phyloP scores from a whole-genome alignment of 2,797 vertebrate genomes.

The Neosilurus hyrtlii region DNA sequence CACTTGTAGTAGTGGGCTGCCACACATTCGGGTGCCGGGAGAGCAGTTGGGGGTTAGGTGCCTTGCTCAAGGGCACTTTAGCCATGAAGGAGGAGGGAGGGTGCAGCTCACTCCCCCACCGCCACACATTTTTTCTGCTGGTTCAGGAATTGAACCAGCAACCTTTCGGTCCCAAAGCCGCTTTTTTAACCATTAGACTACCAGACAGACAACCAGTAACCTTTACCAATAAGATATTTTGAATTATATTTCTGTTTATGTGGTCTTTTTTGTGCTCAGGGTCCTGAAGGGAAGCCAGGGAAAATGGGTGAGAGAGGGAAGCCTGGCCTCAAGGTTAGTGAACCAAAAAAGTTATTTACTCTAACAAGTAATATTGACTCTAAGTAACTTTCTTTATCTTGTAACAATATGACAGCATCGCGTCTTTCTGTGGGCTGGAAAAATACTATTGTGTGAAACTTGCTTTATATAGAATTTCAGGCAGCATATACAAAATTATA shows the following conservation, averaged over 20 bases:
- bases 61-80: too few species aligned
- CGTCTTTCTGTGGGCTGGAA: not conserved
- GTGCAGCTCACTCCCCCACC: too few species aligned
- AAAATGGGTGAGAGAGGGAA: slow-evolving; percentile 90
- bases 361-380: not conserved
- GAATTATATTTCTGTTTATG: not conserved
- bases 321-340: slow-evolving; percentile 83
- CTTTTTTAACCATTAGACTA: too few species aligned
- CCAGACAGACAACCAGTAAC: not conserved
- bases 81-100: too few species aligned
- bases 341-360: not conserved
- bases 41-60: too few species aligned
- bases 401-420: not conserved
- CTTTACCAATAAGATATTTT: not conserved
- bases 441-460: not conserved
- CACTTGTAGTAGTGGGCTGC: too few species aligned
- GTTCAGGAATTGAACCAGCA: too few species aligned
- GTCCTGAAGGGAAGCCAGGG: slow-evolving; percentile 93
- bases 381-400: not conserved
- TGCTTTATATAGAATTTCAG: not conserved
- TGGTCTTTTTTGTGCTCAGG: slow-evolving; percentile 67
- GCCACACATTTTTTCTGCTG: too few species aligned
- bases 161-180: too few species aligned
- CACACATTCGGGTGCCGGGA: too few species aligned
- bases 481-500: too few species aligned